Evolutionary conservation across 2,888 invertebrate species (phyloP), one percentile per base, ranked within the genome.

Genomic region (Cryptosula pallasiana): DNA sequence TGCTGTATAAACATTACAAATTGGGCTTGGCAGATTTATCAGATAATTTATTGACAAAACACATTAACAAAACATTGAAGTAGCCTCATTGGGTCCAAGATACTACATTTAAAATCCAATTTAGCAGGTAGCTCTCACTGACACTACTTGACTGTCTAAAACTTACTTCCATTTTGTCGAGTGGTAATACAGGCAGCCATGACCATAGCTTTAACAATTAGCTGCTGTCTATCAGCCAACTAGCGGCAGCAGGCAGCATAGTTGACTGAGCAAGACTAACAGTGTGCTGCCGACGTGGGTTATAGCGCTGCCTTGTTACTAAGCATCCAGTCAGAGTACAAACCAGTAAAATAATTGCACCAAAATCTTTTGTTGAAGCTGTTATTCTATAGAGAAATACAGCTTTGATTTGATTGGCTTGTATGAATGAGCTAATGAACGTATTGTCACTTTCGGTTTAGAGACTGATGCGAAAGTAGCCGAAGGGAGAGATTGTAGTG

Each of bases 321-420:
- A 45, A 45, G 45, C 45, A 45, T 45, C 45, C 45, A 45, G 45
- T 20, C 45, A 45, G 20, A 20, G 45, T 20, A 13, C 45, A 45
- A 45, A 45, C 45, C 45, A 45, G 45, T 45, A 45, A 45, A 45
- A 45, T 45, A 45, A 45, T 45, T 45, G 45, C 45, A 45, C 45
- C 45, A 45, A 45, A 45, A 45, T 20, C 45, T 45, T 45, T 45
- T 45, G 45, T 45, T 45, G 20, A 5, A 45, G 20, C 9, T 20
- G 9, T 45, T 45, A 45, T 45, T 45, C 45, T 13, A 45, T 5
- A 45, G 45, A 20, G 45, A 45, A 13, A 5, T 20, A 20, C 5
- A 45, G 45, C 45, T 45, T 5, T 45, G 20, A 45, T 45, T 45
- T 45, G 20, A 45, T 45, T 45, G 45, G 45, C 20, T 45, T 5